phyloP scores from a whole-genome alignment of 2,113 vertebrate genomes.

The Meleagris gallopavo region DNA sequence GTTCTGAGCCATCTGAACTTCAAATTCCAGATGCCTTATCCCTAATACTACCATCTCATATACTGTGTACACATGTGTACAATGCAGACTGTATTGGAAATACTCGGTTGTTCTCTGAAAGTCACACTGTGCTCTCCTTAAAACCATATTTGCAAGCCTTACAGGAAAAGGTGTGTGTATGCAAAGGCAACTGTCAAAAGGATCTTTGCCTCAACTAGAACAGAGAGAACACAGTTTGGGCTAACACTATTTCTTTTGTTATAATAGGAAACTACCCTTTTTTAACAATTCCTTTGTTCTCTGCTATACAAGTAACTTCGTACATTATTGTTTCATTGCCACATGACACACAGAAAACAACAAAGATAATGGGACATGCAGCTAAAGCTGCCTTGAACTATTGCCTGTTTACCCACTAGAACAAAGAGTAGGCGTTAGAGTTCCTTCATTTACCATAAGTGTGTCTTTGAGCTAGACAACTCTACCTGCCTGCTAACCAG shows the following conservation, averaged over 20 bases:
- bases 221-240: not conserved
- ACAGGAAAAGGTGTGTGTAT: not conserved
- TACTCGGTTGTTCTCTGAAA: not conserved
- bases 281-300: not conserved
- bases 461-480: constrained; percentile 37
- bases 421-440: constrained; percentile 15
- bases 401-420: constrained; percentile 52
- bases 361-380: constrained; percentile 36
- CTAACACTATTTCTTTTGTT: not conserved
- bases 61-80: constrained; percentile 46
- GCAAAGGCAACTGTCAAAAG: not conserved
- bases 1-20: constrained; percentile 58
- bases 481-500: constrained; percentile 46
- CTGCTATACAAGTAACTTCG: not conserved
- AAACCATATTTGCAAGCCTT: not conserved
- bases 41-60: constrained; percentile 7
- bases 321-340: not conserved
- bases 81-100: not conserved
- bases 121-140: not conserved
- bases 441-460: constrained; percentile 63
- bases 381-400: constrained; percentile 35
- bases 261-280: not conserved
- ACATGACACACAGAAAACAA: not conserved
- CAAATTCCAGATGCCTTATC: constrained; percentile 37
- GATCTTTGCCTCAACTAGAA: not conserved